phyloP scores from a whole-genome alignment of 2,797 vertebrate genomes.

The Lophius americanus region DNA sequence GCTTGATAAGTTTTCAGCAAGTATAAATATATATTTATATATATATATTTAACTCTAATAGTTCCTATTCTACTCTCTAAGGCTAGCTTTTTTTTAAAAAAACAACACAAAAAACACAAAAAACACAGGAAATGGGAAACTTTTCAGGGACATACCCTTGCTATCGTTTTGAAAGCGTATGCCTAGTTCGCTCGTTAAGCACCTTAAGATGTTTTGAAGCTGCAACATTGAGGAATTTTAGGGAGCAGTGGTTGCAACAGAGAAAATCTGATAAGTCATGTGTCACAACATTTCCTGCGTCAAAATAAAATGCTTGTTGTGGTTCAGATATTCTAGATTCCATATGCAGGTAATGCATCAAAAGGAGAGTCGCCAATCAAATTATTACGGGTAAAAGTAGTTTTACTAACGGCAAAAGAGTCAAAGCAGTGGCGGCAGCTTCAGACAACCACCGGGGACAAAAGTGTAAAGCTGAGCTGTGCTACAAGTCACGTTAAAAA shows the following conservation, averaged over 20 bases:
- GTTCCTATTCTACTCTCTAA: too few relatives aligned
- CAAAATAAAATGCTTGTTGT: constrained; percentile 30
- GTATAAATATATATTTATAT: too few relatives aligned
- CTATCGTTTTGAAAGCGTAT: too few relatives aligned
- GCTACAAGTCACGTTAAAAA: neutral
- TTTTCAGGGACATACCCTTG: too few relatives aligned
- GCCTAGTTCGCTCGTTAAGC: constrained; percentile 12
- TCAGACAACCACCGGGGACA: constrained; percentile 34
- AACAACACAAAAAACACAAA: too few relatives aligned
- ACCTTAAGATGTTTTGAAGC: constrained; percentile 12
- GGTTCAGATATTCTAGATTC: constrained; percentile 28
- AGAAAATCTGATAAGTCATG: constrained; percentile 5
- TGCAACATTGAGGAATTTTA: constrained; percentile 1
- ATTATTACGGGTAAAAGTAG: constrained; percentile 7
- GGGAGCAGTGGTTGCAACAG: neutral
- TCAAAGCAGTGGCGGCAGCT: constrained; percentile 19
- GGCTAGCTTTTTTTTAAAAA: too few relatives aligned
- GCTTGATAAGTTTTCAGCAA: too few relatives aligned
- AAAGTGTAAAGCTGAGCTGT: constrained; percentile 14
- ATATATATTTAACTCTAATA: too few relatives aligned
- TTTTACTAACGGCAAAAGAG: constrained; percentile 37
- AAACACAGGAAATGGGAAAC: too few relatives aligned
- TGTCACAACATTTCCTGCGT: constrained; percentile 1
- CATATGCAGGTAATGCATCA: constrained; percentile 40
- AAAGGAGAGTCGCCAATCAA: constrained; percentile 50